A percentile compares a stretch with the other conserved stretches of the same genome.
These are phyloP conservation scores for Acrobasis suavella DNA, from an alignment of 2,888 invertebrate species.

Conservation along the genomic window DNA sequence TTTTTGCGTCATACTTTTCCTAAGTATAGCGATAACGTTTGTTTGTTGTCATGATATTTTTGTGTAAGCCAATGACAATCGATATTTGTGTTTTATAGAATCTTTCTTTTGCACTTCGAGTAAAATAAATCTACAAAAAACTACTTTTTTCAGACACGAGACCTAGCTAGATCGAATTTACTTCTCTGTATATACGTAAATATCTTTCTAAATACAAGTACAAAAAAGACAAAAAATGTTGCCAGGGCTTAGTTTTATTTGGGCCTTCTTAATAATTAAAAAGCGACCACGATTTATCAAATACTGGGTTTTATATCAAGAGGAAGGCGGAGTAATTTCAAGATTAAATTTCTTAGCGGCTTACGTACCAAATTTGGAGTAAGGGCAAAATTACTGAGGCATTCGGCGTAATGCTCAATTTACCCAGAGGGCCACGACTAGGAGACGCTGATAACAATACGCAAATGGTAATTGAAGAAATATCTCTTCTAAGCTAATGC, in stretches of 20 bases:
- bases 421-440: constrained; percentile 54
- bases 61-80: not conserved
- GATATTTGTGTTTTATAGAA: too few relatives aligned
- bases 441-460: constrained; percentile 57
- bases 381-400: constrained; percentile 66
- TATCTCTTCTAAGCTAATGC: constrained; percentile 22
- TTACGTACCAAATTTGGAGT: constrained; percentile 70
- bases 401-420: constrained; percentile 73
- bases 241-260: not conserved
- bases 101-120: too few relatives aligned
- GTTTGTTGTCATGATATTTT: not conserved
- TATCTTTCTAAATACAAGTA: too few relatives aligned
- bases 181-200: too few relatives aligned
- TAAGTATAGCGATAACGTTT: not conserved
- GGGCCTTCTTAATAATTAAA: not conserved
- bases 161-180: too few relatives aligned
- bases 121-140: too few relatives aligned
- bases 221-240: not conserved
- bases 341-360: constrained; percentile 69
- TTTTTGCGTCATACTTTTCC: not conserved
- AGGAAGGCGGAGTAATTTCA: constrained; percentile 56
- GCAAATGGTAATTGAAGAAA: constrained; percentile 54
- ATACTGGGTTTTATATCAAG: constrained; percentile 43
- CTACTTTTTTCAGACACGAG: too few relatives aligned
- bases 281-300: constrained; percentile 35